Conservation (phyloP, 30 jellyfish, hydroid and myxozoan species). For the Cassiopea andromeda region DNA sequence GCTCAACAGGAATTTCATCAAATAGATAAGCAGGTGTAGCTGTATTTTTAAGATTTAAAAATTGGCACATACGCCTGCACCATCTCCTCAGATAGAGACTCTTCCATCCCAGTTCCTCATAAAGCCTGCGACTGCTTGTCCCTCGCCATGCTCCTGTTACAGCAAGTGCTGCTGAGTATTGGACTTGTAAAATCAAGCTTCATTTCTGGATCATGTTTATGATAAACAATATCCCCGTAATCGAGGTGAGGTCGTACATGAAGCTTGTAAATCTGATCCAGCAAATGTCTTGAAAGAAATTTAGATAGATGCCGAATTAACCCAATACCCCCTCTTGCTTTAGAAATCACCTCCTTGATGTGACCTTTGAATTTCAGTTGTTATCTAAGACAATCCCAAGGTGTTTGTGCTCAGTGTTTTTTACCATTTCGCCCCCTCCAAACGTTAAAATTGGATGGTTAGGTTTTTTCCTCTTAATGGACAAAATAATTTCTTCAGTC, state of each 20-base stretch:
- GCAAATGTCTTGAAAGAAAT: conserved; percentile 49
- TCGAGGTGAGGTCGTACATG: conserved; percentile 42
- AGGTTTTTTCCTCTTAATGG: conserved; percentile 26
- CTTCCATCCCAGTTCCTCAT: conserved; percentile 64
- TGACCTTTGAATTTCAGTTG: conserved; percentile 43
- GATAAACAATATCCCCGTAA: conserved; percentile 49
- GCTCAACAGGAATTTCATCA: conserved; percentile 49
- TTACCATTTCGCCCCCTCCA: conserved; percentile 27
- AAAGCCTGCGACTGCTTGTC: conserved; percentile 39
- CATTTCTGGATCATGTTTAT: conserved; percentile 55
- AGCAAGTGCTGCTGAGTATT: conserved; percentile 51
- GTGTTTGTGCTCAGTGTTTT: conserved; percentile 54
- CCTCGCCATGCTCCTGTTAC: conserved; percentile 59
- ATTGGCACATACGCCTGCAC: conserved; percentile 57
- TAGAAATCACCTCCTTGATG: conserved; percentile 26
- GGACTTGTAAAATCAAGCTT: conserved; percentile 28
- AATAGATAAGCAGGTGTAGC: conserved; percentile 25
- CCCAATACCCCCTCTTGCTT: conserved; percentile 65
- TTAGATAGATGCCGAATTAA: conserved; percentile 29
- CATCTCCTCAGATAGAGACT: conserved; percentile 53
- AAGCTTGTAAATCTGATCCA: conserved; percentile 26
- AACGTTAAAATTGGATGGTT: conserved; percentile 21
- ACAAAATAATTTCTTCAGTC: conserved; percentile 49
- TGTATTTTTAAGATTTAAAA: conserved; percentile 7
- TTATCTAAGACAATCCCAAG: conserved; percentile 32